Conservation (phyloP, 2,888 invertebrate species). For the Blastobasis adustella region DNA sequence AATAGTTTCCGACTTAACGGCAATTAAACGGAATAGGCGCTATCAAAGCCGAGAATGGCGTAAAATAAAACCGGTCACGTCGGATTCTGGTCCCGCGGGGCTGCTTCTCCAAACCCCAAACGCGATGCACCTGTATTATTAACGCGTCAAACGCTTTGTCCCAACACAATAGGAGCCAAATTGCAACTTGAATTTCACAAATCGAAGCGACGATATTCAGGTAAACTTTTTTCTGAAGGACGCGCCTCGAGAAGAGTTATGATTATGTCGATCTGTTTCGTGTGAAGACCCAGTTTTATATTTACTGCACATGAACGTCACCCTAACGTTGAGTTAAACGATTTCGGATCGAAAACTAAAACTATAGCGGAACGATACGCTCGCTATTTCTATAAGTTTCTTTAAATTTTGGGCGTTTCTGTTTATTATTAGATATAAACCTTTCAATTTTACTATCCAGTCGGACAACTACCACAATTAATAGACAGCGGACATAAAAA, state of each 20-base stretch:
- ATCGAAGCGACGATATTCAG: conserved; percentile 43
- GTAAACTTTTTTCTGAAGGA: conserved; percentile 38
- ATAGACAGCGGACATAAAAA: conserved; percentile 52
- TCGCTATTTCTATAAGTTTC: conserved; percentile 20
- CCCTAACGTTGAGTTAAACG: conserved; percentile 1
- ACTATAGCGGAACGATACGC: background rate
- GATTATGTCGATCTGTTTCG: conserved; percentile 19
- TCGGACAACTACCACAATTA: conserved; percentile 54
- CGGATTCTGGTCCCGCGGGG: conserved; percentile 33
- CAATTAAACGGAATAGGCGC: conserved; percentile 62
- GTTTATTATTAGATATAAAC: conserved; percentile 46
- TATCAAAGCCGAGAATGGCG: conserved; percentile 58
- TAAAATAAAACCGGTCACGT: conserved; percentile 66
- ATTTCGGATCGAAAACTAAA: conserved; percentile 1
- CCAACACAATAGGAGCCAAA: conserved; percentile 65
- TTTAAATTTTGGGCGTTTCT: conserved; percentile 26
- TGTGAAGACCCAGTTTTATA: conserved; percentile 5
- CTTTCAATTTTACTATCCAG: conserved; percentile 46
- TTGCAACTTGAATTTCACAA: conserved; percentile 67
- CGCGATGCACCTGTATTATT: conserved; percentile 68
- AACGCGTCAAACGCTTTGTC: conserved; percentile 67
- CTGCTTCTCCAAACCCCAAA: conserved; percentile 33
- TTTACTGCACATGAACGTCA: conserved; percentile 7
- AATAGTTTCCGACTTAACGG: conserved; percentile 61
- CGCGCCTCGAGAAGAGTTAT: conserved; percentile 23